Percentiles rank a stretch among this genome's conserved stretches.
Conservation (phyloP, 2,113 vertebrate species). For the Dolichallabes microphthalmus region DNA sequence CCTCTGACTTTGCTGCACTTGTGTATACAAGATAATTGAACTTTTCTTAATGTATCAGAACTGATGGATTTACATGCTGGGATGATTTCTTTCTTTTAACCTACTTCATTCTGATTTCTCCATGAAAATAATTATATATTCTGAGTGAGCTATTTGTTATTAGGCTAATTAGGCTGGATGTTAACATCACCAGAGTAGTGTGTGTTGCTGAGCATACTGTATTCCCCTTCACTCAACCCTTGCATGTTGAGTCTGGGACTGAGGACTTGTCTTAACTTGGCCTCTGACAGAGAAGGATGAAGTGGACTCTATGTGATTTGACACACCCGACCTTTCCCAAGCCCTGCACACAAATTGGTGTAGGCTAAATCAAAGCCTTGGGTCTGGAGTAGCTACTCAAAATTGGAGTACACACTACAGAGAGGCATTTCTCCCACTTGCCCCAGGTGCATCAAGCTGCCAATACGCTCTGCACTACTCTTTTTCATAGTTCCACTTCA, state of each 20-base stretch:
- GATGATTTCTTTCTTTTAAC: too few relatives aligned
- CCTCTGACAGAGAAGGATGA: constrained; percentile 7
- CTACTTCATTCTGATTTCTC: not conserved
- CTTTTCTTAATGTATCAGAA: too few relatives aligned
- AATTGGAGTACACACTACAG: constrained; percentile 41
- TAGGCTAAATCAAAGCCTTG: constrained; percentile 45
- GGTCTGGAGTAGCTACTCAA: constrained; percentile 36
- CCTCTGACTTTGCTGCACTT: too few relatives aligned
- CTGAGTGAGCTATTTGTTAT: not conserved
- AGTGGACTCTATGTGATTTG: constrained; percentile 20
- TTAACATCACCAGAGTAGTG: not conserved
- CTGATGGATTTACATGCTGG: too few relatives aligned
- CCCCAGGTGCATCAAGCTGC: constrained; percentile 3
- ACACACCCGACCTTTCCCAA: constrained; percentile 52
- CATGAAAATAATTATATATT: not conserved
- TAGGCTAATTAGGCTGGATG: not conserved
- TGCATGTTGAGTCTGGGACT: constrained; percentile 32
- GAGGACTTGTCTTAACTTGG: constrained; percentile 20
- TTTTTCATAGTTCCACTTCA: constrained; percentile 6
- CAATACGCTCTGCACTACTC: constrained; percentile 13
- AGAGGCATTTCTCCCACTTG: constrained; percentile 29
- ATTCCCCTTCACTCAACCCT: not conserved
- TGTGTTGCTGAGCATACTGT: not conserved
- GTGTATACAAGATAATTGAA: too few relatives aligned
- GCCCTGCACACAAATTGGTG: constrained; percentile 46